Percentiles rank a stretch among this genome's conserved stretches.
Evolutionary conservation across 2,888 invertebrate genomes (phyloP).

Genomic region (Eupithecia dodoneata): DNA sequence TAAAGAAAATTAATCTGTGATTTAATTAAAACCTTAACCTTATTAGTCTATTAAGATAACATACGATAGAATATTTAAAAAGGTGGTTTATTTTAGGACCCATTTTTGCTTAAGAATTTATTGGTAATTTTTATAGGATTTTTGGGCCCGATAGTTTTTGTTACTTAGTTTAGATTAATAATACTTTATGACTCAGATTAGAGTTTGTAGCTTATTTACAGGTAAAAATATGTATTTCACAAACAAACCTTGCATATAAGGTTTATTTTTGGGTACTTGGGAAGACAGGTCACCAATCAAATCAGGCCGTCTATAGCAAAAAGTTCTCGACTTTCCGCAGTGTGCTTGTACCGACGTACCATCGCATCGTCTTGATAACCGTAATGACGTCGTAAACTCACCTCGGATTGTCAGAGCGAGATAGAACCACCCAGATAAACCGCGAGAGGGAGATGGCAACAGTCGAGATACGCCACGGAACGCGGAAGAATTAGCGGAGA

Average conservation of each 20-base stretch:
- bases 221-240: neutral
- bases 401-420: slow-evolving; percentile 60
- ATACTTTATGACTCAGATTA: neutral
- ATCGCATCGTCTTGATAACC: slow-evolving; percentile 62
- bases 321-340: slow-evolving; percentile 47
- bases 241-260: neutral
- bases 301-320: slow-evolving; percentile 29
- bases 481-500: slow-evolving; percentile 79
- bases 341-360: slow-evolving; percentile 56
- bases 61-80: neutral
- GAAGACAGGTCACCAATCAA: slow-evolving; percentile 10
- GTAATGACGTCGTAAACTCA: slow-evolving; percentile 80
- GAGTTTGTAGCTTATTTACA: neutral
- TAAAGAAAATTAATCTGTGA: neutral
- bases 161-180: neutral
- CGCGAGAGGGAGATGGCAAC: slow-evolving; percentile 22
- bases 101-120: neutral
- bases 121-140: neutral
- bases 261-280: neutral
- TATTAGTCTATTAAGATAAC: neutral
- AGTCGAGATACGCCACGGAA: slow-evolving; percentile 63
- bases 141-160: neutral
- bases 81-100: neutral
- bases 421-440: slow-evolving; percentile 54
- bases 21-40: neutral